Evolutionary conservation across 1,140 invertebrate genomes (phyloP).

Genomic region (Pogonomyrmex californicus): DNA sequence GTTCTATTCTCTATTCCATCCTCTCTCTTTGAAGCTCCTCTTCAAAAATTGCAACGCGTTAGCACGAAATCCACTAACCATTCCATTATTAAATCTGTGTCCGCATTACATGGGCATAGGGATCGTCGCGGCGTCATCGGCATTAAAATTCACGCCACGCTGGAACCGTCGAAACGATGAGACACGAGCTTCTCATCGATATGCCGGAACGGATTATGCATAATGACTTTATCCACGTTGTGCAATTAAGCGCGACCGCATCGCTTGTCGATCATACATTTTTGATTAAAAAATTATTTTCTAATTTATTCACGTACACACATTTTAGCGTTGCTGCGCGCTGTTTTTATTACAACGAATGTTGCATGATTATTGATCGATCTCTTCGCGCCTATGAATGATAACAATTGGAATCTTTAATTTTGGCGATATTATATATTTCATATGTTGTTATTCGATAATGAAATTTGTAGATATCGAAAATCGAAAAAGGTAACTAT

Average conservation of each 20-base stretch:
- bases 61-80: conserved; percentile 85
- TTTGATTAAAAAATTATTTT: conserved; percentile 38
- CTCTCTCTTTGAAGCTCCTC: conserved; percentile 54
- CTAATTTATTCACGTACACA: not conserved
- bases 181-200: conserved; percentile 55
- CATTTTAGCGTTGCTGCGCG: not conserved
- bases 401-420: conserved; percentile 6
- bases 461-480: not conserved
- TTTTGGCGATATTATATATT: not conserved
- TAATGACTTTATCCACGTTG: conserved; percentile 59
- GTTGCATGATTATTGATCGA: not conserved
- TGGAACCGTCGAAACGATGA: conserved; percentile 76
- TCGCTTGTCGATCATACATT: conserved; percentile 36
- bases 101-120: conserved; percentile 74
- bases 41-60: conserved; percentile 86
- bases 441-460: not conserved
- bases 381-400: not conserved
- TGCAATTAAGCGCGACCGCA: conserved; percentile 39
- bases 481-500: conserved; percentile 58
- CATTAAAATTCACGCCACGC: conserved; percentile 79
- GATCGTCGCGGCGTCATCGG: conserved; percentile 45
- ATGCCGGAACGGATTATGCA: conserved; percentile 63
- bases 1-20: conserved; percentile 33
- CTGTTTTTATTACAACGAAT: conserved; percentile 4
- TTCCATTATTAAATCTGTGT: conserved; percentile 87